A percentile compares a stretch with the other conserved stretches of the same genome.
Evolutionary conservation across 2,888 invertebrate genomes (phyloP).

Genomic region (Dryadula phaetusa): DNA sequence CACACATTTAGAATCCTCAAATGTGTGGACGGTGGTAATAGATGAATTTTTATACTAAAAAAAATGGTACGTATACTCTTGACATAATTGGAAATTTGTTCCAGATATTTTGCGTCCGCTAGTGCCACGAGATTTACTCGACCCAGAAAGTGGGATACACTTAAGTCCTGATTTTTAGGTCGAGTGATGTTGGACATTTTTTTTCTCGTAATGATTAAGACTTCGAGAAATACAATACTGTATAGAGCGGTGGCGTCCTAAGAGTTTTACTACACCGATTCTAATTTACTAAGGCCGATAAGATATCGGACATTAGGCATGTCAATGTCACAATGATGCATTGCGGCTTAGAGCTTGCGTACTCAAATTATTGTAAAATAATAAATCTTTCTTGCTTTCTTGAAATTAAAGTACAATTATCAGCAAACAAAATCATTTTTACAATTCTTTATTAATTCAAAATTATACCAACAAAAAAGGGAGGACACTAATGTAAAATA

Average conservation of each 20-base stretch:
- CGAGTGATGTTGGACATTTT: constrained; percentile 23
- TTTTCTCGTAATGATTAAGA: neutral
- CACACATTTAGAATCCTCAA: constrained; percentile 63
- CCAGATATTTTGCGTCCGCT: constrained; percentile 41
- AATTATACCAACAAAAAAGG: neutral
- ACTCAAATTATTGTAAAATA: constrained; percentile 52
- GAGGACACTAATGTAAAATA: neutral
- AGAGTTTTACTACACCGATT: neutral
- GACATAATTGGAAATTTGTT: constrained; percentile 23
- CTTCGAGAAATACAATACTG: neutral
- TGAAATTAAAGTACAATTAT: too few relatives aligned
- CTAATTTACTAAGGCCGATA: neutral
- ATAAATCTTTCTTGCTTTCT: too few relatives aligned
- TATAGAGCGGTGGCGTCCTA: neutral
- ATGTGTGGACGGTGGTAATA: constrained; percentile 55
- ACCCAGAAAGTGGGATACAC: constrained; percentile 37
- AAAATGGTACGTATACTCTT: constrained; percentile 41
- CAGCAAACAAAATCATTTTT: too few relatives aligned
- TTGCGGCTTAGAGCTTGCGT: constrained; percentile 68
- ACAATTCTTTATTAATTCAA: too few relatives aligned
- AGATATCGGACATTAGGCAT: constrained; percentile 2
- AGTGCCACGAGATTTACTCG: constrained; percentile 38
- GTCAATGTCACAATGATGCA: constrained; percentile 66
- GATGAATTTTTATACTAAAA: constrained; percentile 46
- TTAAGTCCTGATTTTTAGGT: constrained; percentile 35